These are phyloP conservation scores for Amiota communis DNA, from an alignment of 2,888 invertebrate genomes.

Conservation along the genomic window DNA sequence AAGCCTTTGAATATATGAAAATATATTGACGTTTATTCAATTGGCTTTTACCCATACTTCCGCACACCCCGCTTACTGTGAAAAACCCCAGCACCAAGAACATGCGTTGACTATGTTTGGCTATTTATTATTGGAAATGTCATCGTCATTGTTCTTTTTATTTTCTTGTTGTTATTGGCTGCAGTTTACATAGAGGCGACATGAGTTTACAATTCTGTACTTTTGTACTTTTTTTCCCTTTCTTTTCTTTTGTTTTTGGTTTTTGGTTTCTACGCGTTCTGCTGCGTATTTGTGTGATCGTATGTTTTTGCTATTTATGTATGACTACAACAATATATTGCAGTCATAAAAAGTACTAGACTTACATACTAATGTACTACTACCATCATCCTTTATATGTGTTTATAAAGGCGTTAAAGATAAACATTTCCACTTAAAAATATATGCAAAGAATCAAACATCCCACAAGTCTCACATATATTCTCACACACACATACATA, in stretches of 20 bases:
- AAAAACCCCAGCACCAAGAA: background rate
- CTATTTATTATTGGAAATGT: background rate
- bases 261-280: too few relatives aligned
- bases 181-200: too few relatives aligned
- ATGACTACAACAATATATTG: background rate
- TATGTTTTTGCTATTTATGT: background rate
- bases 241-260: too few relatives aligned
- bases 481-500: too few relatives aligned
- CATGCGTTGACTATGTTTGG: background rate
- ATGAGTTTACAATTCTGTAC: too few relatives aligned
- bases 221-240: too few relatives aligned
- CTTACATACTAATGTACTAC: background rate
- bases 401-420: background rate
- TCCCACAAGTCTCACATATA: too few relatives aligned
- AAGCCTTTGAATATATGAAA: background rate
- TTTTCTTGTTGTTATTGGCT: too few relatives aligned
- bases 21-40: slow-evolving; percentile 45
- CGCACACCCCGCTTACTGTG: background rate
- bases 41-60: slow-evolving; percentile 24
- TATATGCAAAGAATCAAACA: too few relatives aligned
- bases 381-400: background rate
- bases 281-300: background rate
- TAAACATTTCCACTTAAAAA: too few relatives aligned
- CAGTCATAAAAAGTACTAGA: slow-evolving; percentile 1
- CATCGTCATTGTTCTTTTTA: background rate